A percentile compares a stretch with the other conserved stretches of the same genome.
Conservation (phyloP, 2,113 vertebrate genomes). For the Tinamus guttatus region DNA sequence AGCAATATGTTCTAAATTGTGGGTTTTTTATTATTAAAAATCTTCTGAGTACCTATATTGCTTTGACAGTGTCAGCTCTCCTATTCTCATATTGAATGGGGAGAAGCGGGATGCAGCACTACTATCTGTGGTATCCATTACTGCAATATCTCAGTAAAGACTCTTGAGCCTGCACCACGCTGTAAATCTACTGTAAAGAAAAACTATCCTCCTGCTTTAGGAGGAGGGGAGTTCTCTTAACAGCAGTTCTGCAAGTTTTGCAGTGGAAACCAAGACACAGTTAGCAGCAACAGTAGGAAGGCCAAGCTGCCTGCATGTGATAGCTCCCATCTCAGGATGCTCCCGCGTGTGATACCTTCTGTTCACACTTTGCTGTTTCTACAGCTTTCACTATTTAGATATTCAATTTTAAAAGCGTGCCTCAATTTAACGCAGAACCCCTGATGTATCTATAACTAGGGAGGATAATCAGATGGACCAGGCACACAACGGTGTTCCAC, state of each 20-base stretch:
- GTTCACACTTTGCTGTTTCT: neutral
- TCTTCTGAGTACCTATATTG: neutral
- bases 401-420: constrained; percentile 50
- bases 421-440: constrained; percentile 31
- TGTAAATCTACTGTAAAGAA: neutral
- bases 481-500: neutral
- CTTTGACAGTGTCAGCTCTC: neutral
- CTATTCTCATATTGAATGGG: neutral
- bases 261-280: neutral
- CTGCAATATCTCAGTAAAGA: neutral
- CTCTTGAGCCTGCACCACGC: neutral
- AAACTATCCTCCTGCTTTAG: neutral
- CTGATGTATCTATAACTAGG: constrained; percentile 50
- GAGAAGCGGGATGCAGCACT: neutral
- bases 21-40: neutral
- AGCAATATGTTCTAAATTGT: neutral
- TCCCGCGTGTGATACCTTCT: constrained; percentile 14
- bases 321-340: neutral
- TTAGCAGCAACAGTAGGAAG: neutral
- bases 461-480: constrained; percentile 57
- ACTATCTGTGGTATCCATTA: neutral
- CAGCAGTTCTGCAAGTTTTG: neutral
- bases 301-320: neutral
- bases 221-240: neutral
- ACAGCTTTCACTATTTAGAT: constrained; percentile 40